Evolutionary conservation across 1,140 invertebrate genomes (phyloP), one percentile per base, ranked within the genome.

Genomic region (Macrocentrus cingulum): DNA sequence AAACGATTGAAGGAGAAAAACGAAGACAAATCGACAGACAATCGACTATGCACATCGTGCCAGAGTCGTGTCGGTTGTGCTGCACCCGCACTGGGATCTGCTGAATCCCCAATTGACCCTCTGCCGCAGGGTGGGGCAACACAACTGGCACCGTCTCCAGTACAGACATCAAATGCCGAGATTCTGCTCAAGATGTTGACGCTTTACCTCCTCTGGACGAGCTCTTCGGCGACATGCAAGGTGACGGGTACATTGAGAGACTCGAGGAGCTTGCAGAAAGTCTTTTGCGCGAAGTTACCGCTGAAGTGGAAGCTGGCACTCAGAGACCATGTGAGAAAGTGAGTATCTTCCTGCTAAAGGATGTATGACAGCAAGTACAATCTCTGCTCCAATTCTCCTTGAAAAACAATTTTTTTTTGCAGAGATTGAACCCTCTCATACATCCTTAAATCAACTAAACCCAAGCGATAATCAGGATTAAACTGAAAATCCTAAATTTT

Each of bases 171-270:
- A 63, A 67, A 61, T 56, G 58, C 69, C 58, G 80, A 82, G 71
- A 71, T 83, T 34, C 82, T 89, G 8, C 77, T 82, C 82, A 86
- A 84, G 80, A 85, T 90, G 70, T 77, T 89, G 73, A 83, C 86
- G 64, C 84, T 88, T 66, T 90, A 84, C 83, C 87, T 90, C 82
- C 88, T 90, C 82, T 91, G 84, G 83, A 88, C 83, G 88, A 90
- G 81, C 76, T 90, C 79, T 84, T 89, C 82, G 82, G 83, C 60
- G 84, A 85, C 65, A 76, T 88, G 76, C 83, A 87, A 74, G 82
- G 80, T 22, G 83, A 85, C 60, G 83, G 84, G 60, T 84, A 88
- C 76, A 81, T 88, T 69, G 83, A 86, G 60, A 83, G 85, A 70
- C 83, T 91, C 66, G 85, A 90, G 80, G 85, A 90, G 77, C 84